A percentile compares a stretch with the other conserved stretches of the same genome.
Conservation (phyloP, 2,113 vertebrate species). For the Lampris incognitus region DNA sequence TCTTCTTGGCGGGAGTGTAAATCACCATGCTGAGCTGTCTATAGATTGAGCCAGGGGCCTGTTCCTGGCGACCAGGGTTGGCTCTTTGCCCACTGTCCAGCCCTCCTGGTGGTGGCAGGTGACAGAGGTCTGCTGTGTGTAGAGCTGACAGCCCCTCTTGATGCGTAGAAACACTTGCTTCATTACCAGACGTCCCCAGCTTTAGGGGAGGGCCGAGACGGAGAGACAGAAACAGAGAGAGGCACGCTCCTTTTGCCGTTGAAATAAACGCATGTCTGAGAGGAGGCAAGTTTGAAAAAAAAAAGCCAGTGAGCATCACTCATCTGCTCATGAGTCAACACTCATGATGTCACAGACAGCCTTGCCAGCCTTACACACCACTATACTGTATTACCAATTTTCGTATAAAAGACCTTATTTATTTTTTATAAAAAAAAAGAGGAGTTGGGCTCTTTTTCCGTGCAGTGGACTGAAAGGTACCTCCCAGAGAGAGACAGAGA, state of each 20-base stretch:
- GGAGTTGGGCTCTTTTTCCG: conserved; percentile 75
- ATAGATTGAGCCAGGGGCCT: conserved; percentile 63
- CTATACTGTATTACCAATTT: conserved; percentile 72
- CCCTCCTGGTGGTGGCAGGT: conserved; percentile 77
- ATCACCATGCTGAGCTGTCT: conserved; percentile 57
- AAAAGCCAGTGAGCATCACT: conserved; percentile 80
- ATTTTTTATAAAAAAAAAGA: conserved; percentile 61
- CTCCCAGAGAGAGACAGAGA: conserved; percentile 76
- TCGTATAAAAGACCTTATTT: conserved; percentile 83
- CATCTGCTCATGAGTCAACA: conserved; percentile 83
- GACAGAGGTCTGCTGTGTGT: conserved; percentile 80
- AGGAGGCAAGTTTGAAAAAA: conserved; percentile 51
- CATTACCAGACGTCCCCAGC: conserved; percentile 58
- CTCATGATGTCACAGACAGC: conserved; percentile 81
- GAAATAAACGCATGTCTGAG: conserved; percentile 55
- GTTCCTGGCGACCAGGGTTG: conserved; percentile 58
- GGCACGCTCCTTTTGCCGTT: conserved; percentile 67
- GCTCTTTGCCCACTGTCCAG: conserved; percentile 58
- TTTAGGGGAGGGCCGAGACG: conserved; percentile 5
- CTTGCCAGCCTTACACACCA: conserved; percentile 76
- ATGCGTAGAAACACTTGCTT: conserved; percentile 74
- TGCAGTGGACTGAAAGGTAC: conserved; percentile 68
- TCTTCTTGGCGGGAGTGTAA: conserved; percentile 46
- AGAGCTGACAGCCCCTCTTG: conserved; percentile 62
- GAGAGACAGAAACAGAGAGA: conserved; percentile 53